phyloP scores from a whole-genome alignment of 2,113 vertebrate species.

The Cnemophilus loriae region DNA sequence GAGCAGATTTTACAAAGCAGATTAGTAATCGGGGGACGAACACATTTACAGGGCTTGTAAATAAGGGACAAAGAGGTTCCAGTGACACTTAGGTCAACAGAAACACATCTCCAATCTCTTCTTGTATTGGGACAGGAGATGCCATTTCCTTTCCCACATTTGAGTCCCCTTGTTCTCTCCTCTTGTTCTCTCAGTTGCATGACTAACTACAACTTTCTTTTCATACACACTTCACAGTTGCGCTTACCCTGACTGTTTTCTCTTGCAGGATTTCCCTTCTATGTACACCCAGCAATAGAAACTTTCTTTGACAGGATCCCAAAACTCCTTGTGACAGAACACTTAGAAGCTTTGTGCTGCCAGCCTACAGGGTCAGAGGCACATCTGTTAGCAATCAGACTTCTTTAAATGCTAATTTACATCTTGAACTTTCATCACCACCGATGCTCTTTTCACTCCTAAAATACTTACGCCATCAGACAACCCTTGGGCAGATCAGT shows the following conservation, averaged over 20 bases:
- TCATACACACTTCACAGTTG: background rate
- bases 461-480: background rate
- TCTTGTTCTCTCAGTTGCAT: background rate
- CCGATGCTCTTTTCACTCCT: background rate
- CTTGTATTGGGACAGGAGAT: background rate
- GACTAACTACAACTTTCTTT: background rate
- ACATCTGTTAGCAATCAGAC: background rate
- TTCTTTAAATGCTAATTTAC: background rate
- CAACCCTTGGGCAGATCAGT: background rate
- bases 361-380: background rate
- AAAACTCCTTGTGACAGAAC: background rate
- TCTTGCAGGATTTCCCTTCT: background rate
- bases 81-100: background rate
- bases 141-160: background rate
- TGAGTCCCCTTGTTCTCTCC: background rate
- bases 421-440: background rate
- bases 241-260: background rate
- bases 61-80: background rate
- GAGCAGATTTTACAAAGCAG: background rate
- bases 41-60: background rate
- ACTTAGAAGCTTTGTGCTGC: background rate
- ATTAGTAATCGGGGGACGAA: background rate
- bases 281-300: background rate
- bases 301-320: background rate
- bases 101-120: background rate